Conservation (phyloP, 2,888 invertebrate genomes). For the Ochlodes sylvanus region DNA sequence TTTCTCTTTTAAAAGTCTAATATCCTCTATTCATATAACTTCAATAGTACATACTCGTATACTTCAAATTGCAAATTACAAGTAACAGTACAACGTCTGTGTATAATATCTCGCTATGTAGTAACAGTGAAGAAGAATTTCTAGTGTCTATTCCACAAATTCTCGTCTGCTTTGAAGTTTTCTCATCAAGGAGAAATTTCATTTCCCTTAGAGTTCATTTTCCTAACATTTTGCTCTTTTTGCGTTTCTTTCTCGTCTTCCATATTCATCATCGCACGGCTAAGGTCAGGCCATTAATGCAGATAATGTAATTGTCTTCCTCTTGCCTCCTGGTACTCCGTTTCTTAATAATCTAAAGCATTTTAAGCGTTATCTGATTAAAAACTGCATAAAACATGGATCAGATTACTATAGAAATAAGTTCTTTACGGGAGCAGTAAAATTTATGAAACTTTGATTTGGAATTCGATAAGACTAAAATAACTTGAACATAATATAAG, state of each 20-base stretch:
- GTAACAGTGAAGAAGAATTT: background rate
- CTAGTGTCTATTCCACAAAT: conserved; percentile 12
- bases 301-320: conserved; percentile 37
- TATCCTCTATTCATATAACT: too few relatives aligned
- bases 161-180: conserved; percentile 52
- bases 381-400: conserved; percentile 21
- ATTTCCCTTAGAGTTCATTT: conserved; percentile 51
- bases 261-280: conserved; percentile 34
- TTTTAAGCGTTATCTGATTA: conserved; percentile 28
- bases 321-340: conserved; percentile 20
- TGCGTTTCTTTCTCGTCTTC: conserved; percentile 43
- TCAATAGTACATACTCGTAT: too few relatives aligned
- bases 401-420: conserved; percentile 13
- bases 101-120: background rate
- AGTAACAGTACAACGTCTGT: background rate
- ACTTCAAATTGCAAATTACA: too few relatives aligned
- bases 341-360: conserved; percentile 32
- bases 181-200: conserved; percentile 60
- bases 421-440: background rate
- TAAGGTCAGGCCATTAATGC: conserved; percentile 36
- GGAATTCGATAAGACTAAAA: too few relatives aligned
- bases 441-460: too few relatives aligned
- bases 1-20: too few relatives aligned
- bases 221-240: conserved; percentile 42
- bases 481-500: too few relatives aligned